phyloP scores from a whole-genome alignment of 2,888 invertebrate species.

The Priocnemis perturbator region DNA sequence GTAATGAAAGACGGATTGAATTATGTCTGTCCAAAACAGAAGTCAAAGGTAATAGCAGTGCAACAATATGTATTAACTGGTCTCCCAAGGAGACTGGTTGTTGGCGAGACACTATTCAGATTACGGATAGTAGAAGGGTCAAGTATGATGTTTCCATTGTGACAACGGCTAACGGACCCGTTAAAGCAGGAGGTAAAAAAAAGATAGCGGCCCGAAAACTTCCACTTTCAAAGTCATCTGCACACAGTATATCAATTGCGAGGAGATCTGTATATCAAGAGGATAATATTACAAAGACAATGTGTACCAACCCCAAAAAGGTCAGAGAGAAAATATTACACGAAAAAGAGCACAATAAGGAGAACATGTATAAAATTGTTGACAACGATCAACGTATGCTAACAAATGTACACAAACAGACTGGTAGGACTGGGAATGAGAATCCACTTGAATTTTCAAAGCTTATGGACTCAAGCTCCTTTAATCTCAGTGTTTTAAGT shows the following conservation, averaged over 20 bases:
- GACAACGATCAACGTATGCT: neutral
- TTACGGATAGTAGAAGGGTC: conserved; percentile 81
- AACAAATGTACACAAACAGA: neutral
- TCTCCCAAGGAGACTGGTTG: conserved; percentile 79
- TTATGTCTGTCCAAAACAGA: conserved; percentile 78
- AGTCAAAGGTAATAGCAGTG: conserved; percentile 78
- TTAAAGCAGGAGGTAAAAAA: neutral
- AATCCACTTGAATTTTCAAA: conserved; percentile 36
- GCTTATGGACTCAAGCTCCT: conserved; percentile 38
- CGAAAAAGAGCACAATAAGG: conserved; percentile 7
- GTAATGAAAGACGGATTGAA: conserved; percentile 78
- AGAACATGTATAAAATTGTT: conserved; percentile 9
- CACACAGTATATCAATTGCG: neutral
- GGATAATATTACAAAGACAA: neutral
- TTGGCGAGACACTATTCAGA: conserved; percentile 80
- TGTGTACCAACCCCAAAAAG: neutral
- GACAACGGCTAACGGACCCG: conserved; percentile 25
- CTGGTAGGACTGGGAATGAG: neutral
- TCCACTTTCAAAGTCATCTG: neutral
- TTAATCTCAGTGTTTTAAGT: conserved; percentile 39
- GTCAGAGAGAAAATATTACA: neutral
- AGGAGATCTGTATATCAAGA: neutral
- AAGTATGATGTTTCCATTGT: conserved; percentile 77
- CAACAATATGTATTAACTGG: conserved; percentile 81
- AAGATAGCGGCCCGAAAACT: neutral